Percentiles rank a stretch among this genome's conserved stretches.
Conservation (phyloP, 1,140 invertebrate species). For the Trialeurodes vaporariorum region DNA sequence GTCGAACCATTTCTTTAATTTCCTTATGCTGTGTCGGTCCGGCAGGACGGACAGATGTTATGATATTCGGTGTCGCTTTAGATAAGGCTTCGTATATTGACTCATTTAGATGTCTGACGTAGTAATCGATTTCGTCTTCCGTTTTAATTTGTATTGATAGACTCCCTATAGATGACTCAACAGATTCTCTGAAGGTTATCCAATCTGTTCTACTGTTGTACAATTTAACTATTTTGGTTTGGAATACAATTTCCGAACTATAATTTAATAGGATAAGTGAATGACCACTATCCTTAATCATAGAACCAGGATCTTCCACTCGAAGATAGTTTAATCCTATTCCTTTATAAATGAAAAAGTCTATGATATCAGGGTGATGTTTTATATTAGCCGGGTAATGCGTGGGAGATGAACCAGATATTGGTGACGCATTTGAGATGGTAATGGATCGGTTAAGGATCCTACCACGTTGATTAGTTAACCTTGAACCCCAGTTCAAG, state of each 20-base stretch:
- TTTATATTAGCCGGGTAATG: conserved; percentile 9
- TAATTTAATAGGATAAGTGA: background rate
- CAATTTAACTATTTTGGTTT: background rate
- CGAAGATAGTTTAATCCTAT: background rate
- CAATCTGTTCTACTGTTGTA: background rate
- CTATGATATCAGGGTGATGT: conserved; percentile 10
- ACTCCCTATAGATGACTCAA: too few relatives aligned
- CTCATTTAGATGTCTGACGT: background rate
- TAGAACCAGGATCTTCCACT: background rate
- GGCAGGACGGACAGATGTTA: too few relatives aligned
- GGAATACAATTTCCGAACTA: background rate
- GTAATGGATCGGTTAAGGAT: background rate
- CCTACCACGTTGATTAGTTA: background rate
- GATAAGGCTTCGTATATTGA: background rate
- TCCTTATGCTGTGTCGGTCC: background rate
- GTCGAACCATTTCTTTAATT: background rate
- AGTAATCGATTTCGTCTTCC: background rate
- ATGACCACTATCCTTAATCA: background rate
- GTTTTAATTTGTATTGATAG: too few relatives aligned
- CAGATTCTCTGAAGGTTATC: background rate
- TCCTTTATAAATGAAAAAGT: conserved; percentile 10
- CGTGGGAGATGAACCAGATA: conserved; percentile 4
- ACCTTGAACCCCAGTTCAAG: conserved; percentile 3
- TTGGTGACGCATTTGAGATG: conserved; percentile 3
- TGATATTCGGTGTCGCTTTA: background rate